Conservation (phyloP, 64 coral and sea anemone genomes). For the Actinia tenebrosa region DNA sequence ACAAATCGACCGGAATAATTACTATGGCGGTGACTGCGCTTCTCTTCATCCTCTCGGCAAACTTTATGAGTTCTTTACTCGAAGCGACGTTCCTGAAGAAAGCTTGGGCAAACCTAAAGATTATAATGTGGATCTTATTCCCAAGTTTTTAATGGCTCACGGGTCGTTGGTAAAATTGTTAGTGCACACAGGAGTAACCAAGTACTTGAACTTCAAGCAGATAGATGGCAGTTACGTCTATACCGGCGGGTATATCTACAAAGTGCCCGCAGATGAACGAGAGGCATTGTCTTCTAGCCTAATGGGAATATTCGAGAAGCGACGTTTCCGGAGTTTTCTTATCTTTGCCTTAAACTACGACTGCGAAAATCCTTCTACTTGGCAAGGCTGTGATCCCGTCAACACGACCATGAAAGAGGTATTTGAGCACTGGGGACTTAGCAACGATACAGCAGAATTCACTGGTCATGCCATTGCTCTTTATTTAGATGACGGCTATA, state of each 20-base stretch:
- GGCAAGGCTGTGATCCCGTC: constrained; percentile 53
- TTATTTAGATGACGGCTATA: constrained; percentile 73
- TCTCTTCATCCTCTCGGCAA: constrained; percentile 64
- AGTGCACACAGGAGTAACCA: constrained; percentile 67
- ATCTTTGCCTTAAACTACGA: constrained; percentile 56
- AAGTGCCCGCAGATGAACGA: constrained; percentile 69
- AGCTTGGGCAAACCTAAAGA: constrained; percentile 53
- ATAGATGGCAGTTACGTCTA: constrained; percentile 89
- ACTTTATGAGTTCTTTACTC: constrained; percentile 60
- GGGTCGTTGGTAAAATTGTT: constrained; percentile 80
- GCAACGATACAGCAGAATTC: constrained; percentile 72
- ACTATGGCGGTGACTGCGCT: constrained; percentile 79
- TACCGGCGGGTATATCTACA: constrained; percentile 58
- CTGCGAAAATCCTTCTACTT: constrained; percentile 40
- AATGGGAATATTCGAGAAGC: constrained; percentile 89
- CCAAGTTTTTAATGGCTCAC: constrained; percentile 85
- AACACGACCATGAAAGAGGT: constrained; percentile 71
- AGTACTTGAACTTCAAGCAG: constrained; percentile 83
- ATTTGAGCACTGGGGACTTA: constrained; percentile 69
- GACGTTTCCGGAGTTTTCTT: constrained; percentile 76
- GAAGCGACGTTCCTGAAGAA: constrained; percentile 26
- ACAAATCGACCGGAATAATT: constrained; percentile 73
- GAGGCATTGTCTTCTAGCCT: constrained; percentile 65
- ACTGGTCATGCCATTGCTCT: constrained; percentile 77
- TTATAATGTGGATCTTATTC: constrained; percentile 87